Evolutionary conservation across 2,113 vertebrate genomes (phyloP), one percentile per base, ranked within the genome.

Genomic region (Phaethon lepturus): DNA sequence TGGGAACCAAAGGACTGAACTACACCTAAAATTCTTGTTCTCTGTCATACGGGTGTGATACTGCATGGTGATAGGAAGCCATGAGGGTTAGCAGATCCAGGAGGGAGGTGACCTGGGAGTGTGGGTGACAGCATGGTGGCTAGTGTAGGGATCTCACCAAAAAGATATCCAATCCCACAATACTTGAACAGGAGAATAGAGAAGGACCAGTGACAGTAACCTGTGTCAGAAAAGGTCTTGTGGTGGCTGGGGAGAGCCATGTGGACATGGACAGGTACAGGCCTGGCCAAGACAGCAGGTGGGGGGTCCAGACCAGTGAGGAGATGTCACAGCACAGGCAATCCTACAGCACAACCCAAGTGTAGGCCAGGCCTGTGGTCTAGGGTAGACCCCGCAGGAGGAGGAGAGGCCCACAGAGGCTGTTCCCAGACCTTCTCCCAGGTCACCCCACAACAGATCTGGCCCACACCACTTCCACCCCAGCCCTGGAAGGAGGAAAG

Each of bases 261-360:
- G 23, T 14, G 24, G 1, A 62, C 10, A 53, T 23, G 17, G 18
- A 28, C 1, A 1, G 44, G 19, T 26, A 71, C 17, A 44, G 13
- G 5, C 5, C 4, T 55, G 49, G 13, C 8, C 22, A 77, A 29
- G 35, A 29, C 29, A 90, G 18, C 7, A 13, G 5, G 13, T 10
- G 4, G 2, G 2, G 2, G 0, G 0, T 45, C 26, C 0, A 0
- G 28, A 44, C 3, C 35, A 33, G 11, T 5, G 11, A 69, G 35
- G 24, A 35, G 11, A 5, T 33, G 22, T 28, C 31, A 29, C 1
- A 13, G 31, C 28, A 71, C 14, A 42, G n/a, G 23, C 3, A 76
- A 7, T 16, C 1, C 0, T 47, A 29, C 8, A 63, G 8, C 2
- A 2, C 15, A 75, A 38, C 6, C 1, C 14, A 33, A 18, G 11